A percentile compares a stretch with the other conserved stretches of the same genome.
phyloP scores from a whole-genome alignment of 2,797 vertebrate genomes.

The Tadarida brasiliensis region DNA sequence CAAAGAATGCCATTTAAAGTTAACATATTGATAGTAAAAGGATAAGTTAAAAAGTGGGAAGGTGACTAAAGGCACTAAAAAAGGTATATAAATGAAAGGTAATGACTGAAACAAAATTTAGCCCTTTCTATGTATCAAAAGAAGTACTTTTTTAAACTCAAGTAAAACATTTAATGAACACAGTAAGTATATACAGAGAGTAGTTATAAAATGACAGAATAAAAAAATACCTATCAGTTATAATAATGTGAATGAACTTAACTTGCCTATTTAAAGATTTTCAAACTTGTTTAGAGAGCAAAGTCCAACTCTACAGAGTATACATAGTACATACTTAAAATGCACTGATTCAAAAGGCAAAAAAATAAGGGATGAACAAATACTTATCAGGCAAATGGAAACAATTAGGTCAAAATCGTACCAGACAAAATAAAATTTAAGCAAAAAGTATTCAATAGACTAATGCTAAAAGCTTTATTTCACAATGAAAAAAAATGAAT shows the following conservation, averaged over 20 bases:
- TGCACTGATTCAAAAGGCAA: neutral
- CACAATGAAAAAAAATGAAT: neutral
- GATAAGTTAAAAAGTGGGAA: neutral
- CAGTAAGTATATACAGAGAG: neutral
- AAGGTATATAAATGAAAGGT: neutral
- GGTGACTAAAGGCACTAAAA: neutral
- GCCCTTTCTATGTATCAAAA: neutral
- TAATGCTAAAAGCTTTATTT: neutral
- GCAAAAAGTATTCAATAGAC: neutral
- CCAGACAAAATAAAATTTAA: conserved; percentile 17
- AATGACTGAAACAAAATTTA: neutral
- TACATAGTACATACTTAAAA: neutral
- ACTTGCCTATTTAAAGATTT: neutral
- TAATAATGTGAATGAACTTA: neutral
- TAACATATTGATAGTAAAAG: neutral
- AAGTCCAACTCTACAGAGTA: neutral
- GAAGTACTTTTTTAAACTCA: neutral
- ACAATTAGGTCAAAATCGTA: neutral
- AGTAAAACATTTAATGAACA: conserved; percentile 8
- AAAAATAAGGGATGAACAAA: neutral
- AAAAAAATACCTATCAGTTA: neutral
- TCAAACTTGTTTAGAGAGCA: neutral
- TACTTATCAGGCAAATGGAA: neutral
- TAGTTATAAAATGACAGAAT: neutral
- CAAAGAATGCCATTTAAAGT: neutral